phyloP scores from a whole-genome alignment of 2,888 invertebrate species.

The Rapana venosa region DNA sequence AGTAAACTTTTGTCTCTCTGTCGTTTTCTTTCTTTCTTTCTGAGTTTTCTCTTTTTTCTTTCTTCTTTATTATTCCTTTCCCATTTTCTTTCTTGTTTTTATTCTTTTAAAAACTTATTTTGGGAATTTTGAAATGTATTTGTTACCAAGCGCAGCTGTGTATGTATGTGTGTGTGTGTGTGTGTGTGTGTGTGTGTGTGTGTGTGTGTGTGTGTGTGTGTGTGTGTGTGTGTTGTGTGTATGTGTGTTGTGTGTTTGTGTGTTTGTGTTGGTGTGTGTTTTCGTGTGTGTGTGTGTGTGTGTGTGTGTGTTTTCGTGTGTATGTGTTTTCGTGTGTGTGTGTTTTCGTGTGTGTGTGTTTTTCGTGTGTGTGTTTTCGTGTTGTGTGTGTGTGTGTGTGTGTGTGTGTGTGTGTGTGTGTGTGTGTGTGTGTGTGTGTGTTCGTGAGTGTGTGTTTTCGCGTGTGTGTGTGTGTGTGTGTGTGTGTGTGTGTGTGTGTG shows the following conservation, averaged over 20 bases:
- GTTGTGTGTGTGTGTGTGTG: neutral
- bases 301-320: neutral
- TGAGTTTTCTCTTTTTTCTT: too few species aligned
- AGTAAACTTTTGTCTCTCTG: too few species aligned
- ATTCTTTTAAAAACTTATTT: too few species aligned
- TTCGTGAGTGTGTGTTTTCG: neutral
- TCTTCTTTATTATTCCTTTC: too few species aligned
- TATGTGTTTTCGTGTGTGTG: neutral
- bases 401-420: neutral
- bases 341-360: neutral
- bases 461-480: neutral
- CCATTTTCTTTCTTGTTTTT: too few species aligned
- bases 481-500: neutral
- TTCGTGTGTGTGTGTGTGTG: neutral
- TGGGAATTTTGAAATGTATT: too few species aligned
- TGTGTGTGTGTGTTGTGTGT: neutral
- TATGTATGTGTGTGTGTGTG: neutral
- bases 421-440: neutral
- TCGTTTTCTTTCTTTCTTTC: too few species aligned
- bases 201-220: neutral
- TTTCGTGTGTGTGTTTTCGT: too few species aligned
- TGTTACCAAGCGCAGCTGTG: neutral
- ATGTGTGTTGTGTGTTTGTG: neutral
- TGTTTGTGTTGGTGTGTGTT: neutral
- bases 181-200: neutral